phyloP scores from a whole-genome alignment of 2,113 vertebrate genomes.

The Oncorhynchus mykiss region DNA sequence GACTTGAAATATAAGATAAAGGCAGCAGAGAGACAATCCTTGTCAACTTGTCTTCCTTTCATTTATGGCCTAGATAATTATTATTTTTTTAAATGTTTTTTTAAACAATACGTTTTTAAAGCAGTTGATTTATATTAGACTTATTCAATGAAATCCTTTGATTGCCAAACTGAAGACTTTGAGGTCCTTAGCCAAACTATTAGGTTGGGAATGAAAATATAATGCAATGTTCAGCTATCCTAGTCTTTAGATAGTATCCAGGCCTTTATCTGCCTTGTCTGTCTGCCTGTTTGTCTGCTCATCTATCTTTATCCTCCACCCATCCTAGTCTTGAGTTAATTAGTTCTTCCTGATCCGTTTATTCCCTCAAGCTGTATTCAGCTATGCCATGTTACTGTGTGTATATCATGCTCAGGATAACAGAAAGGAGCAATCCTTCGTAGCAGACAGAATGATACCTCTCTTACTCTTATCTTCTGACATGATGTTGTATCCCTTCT shows the following conservation, averaged over 20 bases:
- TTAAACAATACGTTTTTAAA: background rate
- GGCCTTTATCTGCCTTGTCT: background rate
- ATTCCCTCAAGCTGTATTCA: background rate
- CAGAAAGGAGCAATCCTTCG: background rate
- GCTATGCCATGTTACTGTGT: too few species aligned
- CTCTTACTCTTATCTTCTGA: conserved; percentile 17
- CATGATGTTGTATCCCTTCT: conserved; percentile 30
- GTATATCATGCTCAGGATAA: conserved; percentile 2
- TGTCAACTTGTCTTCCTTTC: background rate
- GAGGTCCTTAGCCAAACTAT: background rate
- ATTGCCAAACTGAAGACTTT: conserved; percentile 1
- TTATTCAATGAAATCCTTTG: background rate
- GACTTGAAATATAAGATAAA: background rate
- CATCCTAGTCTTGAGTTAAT: background rate
- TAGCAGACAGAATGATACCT: background rate
- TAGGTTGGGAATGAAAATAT: background rate
- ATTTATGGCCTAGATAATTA: too few species aligned
- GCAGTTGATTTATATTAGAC: background rate
- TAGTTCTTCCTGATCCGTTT: background rate
- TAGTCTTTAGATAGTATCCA: background rate
- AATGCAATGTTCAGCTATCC: background rate
- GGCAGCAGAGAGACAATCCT: conserved; percentile 4
- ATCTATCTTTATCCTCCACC: background rate
- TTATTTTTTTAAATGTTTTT: too few species aligned
- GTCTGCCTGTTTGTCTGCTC: background rate